Conservation (phyloP, 2,113 vertebrate species). For the Hystrix brachyura region DNA sequence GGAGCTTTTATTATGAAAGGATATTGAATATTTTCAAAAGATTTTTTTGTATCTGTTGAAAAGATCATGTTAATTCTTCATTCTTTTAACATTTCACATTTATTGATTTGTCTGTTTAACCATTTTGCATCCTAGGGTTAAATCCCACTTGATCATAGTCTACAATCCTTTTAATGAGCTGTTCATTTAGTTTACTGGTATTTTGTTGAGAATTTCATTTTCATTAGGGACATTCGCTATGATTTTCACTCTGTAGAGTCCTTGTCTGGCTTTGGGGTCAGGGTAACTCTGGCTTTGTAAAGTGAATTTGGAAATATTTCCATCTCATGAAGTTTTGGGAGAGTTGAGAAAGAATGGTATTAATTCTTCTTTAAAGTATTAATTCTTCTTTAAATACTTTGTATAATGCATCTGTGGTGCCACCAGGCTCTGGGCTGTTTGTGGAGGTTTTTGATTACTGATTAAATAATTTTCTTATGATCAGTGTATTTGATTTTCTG, state of each 20-base stretch:
- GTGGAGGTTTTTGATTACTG: neutral
- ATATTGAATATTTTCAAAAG: neutral
- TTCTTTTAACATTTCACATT: neutral
- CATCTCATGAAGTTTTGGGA: neutral
- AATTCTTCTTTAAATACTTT: neutral
- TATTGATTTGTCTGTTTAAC: neutral
- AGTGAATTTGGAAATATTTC: neutral
- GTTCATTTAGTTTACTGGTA: neutral
- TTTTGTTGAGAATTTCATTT: neutral
- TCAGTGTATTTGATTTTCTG: neutral
- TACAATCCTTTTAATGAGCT: neutral
- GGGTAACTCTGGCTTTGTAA: neutral
- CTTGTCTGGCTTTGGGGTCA: neutral
- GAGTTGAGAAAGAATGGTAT: neutral
- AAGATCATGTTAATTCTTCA: neutral
- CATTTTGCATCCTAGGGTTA: neutral
- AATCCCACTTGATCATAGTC: neutral
- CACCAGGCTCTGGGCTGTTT: neutral
- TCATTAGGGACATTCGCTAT: neutral
- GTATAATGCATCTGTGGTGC: neutral
- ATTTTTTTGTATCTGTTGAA: neutral
- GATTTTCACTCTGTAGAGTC: neutral
- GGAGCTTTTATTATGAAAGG: neutral
- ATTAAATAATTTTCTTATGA: neutral
- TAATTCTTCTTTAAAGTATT: neutral